phyloP scores from a whole-genome alignment of 2,797 vertebrate species.

The Thaleichthys pacificus region DNA sequence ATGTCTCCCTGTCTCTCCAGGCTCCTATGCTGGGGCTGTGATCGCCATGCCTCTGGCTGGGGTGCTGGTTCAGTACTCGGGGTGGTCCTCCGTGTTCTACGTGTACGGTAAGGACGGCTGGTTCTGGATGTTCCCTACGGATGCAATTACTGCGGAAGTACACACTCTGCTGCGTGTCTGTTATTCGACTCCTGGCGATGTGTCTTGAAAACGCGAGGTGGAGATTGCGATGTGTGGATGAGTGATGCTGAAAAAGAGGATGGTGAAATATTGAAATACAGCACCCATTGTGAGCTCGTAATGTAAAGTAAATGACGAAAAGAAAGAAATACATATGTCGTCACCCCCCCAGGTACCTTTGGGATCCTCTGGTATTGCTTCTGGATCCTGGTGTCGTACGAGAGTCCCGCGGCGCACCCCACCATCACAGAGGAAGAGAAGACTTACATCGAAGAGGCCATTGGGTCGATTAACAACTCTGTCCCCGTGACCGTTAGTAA shows the following conservation, averaged over 20 bases:
- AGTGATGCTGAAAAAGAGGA: too few species aligned
- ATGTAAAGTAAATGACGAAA: too few species aligned
- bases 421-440: slow-evolving; percentile 88
- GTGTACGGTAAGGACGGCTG: slow-evolving; percentile 81
- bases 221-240: too few species aligned
- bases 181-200: too few species aligned
- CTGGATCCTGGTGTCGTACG: slow-evolving; percentile 90
- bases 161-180: too few species aligned
- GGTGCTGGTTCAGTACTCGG: slow-evolving; percentile 88
- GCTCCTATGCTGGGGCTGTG: slow-evolving; percentile 91
- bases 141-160: too few species aligned
- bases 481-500: slow-evolving; percentile 77
- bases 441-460: slow-evolving; percentile 90
- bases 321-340: too few species aligned
- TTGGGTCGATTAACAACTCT: slow-evolving; percentile 76
- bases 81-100: slow-evolving; percentile 94
- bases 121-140: neutral
- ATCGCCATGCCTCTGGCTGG: slow-evolving; percentile 93
- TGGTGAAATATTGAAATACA: too few species aligned
- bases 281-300: too few species aligned
- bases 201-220: too few species aligned
- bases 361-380: slow-evolving; percentile 90
- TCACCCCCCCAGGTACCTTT: slow-evolving; percentile 77
- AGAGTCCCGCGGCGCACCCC: slow-evolving; percentile 88
- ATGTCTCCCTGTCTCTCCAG: slow-evolving; percentile 54